phyloP scores from a whole-genome alignment of 2,888 invertebrate genomes.

The Ophioninae sp. region DNA sequence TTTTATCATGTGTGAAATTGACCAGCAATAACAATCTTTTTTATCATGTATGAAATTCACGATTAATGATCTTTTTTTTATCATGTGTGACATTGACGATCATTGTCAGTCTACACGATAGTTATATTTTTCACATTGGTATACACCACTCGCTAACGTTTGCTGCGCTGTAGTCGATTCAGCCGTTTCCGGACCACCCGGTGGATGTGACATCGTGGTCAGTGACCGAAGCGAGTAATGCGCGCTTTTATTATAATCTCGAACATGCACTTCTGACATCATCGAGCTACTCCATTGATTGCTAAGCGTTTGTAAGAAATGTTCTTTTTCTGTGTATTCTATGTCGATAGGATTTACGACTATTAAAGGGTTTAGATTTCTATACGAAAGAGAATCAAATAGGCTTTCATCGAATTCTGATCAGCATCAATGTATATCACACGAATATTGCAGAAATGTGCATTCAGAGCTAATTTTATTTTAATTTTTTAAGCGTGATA shows the following conservation, averaged over 20 bases:
- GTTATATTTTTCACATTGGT: constrained; percentile 6
- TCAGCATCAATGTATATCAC: not conserved
- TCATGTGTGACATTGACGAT: not conserved
- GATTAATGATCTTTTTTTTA: not conserved
- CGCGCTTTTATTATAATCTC: constrained; percentile 45
- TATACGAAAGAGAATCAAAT: not conserved
- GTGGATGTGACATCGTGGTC: constrained; percentile 42
- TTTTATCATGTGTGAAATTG: not conserved
- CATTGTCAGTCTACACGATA: not conserved
- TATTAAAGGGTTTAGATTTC: not conserved
- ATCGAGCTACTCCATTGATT: constrained; percentile 38
- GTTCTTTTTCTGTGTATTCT: constrained; percentile 4
- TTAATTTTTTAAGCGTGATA: not conserved
- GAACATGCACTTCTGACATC: constrained; percentile 45
- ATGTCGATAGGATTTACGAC: not conserved
- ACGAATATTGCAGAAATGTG: not conserved
- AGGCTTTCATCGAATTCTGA: not conserved
- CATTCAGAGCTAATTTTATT: not conserved
- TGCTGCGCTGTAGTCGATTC: constrained; percentile 12
- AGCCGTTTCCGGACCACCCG: constrained; percentile 44
- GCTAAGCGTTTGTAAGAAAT: constrained; percentile 22
- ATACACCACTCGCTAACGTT: not conserved
- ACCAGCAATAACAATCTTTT: not conserved
- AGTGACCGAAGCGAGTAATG: constrained; percentile 43
- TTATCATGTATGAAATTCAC: not conserved